phyloP scores from a whole-genome alignment of 2,113 vertebrate genomes.

The Nothoprocta pentlandii region DNA sequence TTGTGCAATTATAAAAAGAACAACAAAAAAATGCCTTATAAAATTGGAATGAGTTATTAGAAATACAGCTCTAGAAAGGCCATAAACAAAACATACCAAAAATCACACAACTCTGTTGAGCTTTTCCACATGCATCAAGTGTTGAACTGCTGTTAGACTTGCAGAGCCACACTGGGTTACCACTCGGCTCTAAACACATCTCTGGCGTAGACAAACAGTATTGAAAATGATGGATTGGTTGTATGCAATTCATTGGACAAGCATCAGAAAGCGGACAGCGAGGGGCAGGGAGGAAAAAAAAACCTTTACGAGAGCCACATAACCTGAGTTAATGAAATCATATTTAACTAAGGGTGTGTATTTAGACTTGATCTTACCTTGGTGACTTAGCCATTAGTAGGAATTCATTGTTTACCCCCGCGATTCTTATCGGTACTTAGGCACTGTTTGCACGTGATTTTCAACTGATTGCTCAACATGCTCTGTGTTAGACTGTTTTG shows the following conservation, averaged over 20 bases:
- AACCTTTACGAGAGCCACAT: constrained; percentile 73
- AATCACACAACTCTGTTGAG: not conserved
- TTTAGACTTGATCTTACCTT: constrained; percentile 86
- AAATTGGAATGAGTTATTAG: not conserved
- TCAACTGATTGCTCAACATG: constrained; percentile 83
- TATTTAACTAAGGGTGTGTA: constrained; percentile 87
- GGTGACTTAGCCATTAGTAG: constrained; percentile 90
- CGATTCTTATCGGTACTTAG: constrained; percentile 88
- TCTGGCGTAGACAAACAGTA: constrained; percentile 49
- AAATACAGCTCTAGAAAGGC: not conserved
- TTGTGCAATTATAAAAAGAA: not conserved
- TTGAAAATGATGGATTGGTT: constrained; percentile 78
- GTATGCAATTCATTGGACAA: constrained; percentile 76
- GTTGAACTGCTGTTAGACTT: not conserved
- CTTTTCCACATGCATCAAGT: not conserved
- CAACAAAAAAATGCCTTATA: too few species aligned
- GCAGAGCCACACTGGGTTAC: not conserved
- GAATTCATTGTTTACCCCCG: constrained; percentile 87
- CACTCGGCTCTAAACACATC: constrained; percentile 34
- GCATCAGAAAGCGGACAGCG: constrained; percentile 61
- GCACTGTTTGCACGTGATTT: constrained; percentile 86
- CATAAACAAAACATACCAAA: not conserved
- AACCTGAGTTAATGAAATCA: constrained; percentile 85
- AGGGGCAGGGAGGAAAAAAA: not conserved
- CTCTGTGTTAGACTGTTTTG: constrained; percentile 75